Conservation (phyloP, 2,113 vertebrate species). For the Phalacrocorax pelagicus region DNA sequence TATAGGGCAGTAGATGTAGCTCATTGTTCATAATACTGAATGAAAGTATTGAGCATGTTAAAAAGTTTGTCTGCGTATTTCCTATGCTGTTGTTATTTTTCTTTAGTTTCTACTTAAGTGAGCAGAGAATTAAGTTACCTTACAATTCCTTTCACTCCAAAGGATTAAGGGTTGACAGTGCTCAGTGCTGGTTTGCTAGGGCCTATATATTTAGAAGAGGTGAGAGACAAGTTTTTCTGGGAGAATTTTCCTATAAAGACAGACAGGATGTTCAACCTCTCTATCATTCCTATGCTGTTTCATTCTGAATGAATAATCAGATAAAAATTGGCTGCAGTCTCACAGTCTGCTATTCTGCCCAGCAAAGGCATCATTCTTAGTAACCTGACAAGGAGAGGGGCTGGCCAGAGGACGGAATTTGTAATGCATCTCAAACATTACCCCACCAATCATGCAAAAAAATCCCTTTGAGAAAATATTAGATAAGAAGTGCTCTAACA, state of each 20-base stretch:
- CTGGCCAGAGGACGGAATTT: neutral
- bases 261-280: neutral
- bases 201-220: neutral
- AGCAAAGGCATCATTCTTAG: neutral
- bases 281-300: neutral
- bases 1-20: neutral
- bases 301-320: conserved; percentile 5
- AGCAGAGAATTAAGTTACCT: neutral
- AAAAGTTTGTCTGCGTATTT: neutral
- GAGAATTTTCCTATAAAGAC: neutral
- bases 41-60: neutral
- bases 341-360: neutral
- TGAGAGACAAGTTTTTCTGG: neutral
- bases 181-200: neutral
- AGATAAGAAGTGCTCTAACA: neutral
- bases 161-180: neutral
- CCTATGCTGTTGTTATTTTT: neutral
- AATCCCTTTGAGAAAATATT: neutral
- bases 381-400: neutral
- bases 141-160: neutral
- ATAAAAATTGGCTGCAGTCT: neutral
- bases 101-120: neutral
- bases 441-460: neutral
- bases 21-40: neutral
- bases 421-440: neutral